Evolutionary conservation across 2,888 invertebrate species (phyloP).

Genomic region (Ophion slaviceki): DNA sequence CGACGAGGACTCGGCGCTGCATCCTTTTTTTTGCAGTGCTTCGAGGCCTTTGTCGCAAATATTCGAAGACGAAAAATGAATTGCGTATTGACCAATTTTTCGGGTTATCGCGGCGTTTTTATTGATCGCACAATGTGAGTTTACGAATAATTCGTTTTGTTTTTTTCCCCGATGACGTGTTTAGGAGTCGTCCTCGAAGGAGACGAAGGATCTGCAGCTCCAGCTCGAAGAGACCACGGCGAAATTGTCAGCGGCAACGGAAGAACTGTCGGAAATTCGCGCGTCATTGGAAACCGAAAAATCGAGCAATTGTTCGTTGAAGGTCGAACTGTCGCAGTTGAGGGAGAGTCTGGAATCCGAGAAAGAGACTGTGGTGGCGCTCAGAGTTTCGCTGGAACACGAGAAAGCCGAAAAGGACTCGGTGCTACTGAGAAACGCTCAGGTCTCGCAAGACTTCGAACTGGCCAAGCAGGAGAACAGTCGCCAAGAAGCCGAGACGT

Average conservation of each 20-base stretch:
- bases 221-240: constrained; percentile 74
- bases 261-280: constrained; percentile 74
- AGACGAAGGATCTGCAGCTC: constrained; percentile 74
- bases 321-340: constrained; percentile 77
- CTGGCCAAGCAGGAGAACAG: constrained; percentile 90
- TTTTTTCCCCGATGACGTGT: constrained; percentile 33
- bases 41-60: background rate
- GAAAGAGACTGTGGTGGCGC: constrained; percentile 71
- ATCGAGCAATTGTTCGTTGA: constrained; percentile 76
- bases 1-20: constrained; percentile 33
- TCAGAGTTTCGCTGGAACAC: constrained; percentile 78
- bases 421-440: constrained; percentile 90
- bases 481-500: constrained; percentile 88
- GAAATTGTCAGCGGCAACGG: constrained; percentile 71
- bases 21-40: constrained; percentile 10
- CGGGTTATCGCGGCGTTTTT: background rate
- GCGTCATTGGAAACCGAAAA: constrained; percentile 76
- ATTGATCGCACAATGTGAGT: background rate
- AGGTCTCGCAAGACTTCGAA: constrained; percentile 92
- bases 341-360: constrained; percentile 78
- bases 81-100: constrained; percentile 8
- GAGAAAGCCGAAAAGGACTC: constrained; percentile 91
- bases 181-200: constrained; percentile 78
- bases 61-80: background rate
- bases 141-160: constrained; percentile 41